Evolutionary conservation across 2,797 vertebrate genomes (phyloP).

Genomic region (Thamnophis elegans): DNA sequence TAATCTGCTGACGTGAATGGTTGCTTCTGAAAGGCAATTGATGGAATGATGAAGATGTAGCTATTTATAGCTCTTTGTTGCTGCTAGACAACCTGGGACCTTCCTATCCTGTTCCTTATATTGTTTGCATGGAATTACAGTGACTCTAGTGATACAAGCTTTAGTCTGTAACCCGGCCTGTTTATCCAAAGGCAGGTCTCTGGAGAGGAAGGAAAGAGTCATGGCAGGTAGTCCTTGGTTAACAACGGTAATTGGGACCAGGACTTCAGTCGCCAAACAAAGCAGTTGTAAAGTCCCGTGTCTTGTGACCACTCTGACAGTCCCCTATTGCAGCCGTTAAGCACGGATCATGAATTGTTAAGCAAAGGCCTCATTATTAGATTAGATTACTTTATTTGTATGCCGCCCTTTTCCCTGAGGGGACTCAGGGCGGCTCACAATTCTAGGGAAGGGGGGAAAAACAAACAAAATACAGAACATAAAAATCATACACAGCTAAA

Average conservation of each 20-base stretch:
- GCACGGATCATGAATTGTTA: neutral
- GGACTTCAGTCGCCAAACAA: neutral
- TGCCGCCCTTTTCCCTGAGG: too few species aligned
- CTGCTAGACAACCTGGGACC: neutral
- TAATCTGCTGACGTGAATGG: neutral
- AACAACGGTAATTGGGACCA: neutral
- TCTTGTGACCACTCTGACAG: neutral
- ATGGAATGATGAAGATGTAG: neutral
- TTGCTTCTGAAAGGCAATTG: neutral
- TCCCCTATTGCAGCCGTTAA: neutral
- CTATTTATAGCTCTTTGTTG: neutral
- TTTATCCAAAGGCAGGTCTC: neutral
- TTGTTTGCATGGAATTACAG: too few species aligned
- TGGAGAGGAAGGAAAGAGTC: neutral
- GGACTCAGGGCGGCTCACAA: too few species aligned
- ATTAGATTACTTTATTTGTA: too few species aligned
- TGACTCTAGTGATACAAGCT: neutral
- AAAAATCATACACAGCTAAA: too few species aligned
- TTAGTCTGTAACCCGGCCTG: neutral
- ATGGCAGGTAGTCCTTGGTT: neutral
- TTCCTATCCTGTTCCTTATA: fast-evolving
- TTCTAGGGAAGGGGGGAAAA: too few species aligned
- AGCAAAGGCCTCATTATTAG: neutral
- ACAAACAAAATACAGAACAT: too few species aligned
- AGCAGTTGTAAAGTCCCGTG: neutral